Conservation (phyloP, 2,888 invertebrate species). For the Gastrophysa polygoni region DNA sequence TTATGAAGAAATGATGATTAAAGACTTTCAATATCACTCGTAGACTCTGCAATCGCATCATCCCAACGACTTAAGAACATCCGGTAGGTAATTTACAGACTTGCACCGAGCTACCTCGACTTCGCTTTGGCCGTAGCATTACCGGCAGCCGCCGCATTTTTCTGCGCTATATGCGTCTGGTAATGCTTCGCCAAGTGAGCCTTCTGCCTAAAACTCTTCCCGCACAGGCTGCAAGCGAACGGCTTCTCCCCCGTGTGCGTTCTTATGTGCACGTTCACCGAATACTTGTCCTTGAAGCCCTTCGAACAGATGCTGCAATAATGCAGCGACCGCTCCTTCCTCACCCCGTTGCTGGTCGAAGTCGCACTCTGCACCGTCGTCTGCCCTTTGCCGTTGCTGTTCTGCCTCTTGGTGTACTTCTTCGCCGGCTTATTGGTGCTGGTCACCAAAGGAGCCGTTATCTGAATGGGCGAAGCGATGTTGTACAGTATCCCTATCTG, state of each 20-base stretch:
- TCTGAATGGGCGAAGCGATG: constrained; percentile 53
- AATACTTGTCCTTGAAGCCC: constrained; percentile 95
- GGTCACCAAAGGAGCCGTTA: constrained; percentile 65
- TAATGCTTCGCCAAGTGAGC: constrained; percentile 92
- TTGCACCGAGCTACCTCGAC: constrained; percentile 54
- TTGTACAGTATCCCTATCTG: constrained; percentile 55
- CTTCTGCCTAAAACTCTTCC: constrained; percentile 91
- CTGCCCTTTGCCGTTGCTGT: constrained; percentile 50
- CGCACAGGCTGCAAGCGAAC: constrained; percentile 92
- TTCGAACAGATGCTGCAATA: constrained; percentile 93
- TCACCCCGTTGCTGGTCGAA: constrained; percentile 72
- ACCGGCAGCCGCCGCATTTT: constrained; percentile 72
- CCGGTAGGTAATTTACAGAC: constrained; percentile 20
- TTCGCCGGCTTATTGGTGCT: constrained; percentile 68
- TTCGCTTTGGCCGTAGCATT: constrained; percentile 56
- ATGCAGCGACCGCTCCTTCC: constrained; percentile 87
- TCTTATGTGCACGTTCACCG: constrained; percentile 96
- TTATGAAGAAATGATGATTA: too few relatives aligned
- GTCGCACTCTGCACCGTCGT: constrained; percentile 58
- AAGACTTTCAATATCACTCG: too few relatives aligned
- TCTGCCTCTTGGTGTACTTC: constrained; percentile 75
- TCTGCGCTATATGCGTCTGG: constrained; percentile 90
- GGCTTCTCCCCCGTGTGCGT: constrained; percentile 99
- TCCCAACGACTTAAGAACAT: constrained; percentile 19
- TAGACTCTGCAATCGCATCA: background rate